These are phyloP conservation scores for Drosophila tristis DNA, from an alignment of 1,140 invertebrate genomes.

Conservation along the genomic window DNA sequence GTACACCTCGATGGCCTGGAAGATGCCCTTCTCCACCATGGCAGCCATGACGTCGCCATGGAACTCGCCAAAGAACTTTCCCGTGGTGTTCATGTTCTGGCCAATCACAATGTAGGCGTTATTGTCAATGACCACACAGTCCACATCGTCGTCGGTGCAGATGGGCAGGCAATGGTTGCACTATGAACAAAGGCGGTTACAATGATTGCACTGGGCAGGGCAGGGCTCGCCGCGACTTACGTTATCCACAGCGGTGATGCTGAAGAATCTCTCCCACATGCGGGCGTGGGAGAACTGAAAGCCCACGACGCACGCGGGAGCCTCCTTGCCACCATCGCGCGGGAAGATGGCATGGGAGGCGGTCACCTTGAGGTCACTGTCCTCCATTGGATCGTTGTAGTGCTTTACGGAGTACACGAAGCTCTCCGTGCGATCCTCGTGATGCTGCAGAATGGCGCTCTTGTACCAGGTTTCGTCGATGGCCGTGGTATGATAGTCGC, in stretches of 20 bases:
- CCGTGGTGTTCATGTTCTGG: constrained; percentile 88
- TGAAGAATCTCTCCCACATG: constrained; percentile 88
- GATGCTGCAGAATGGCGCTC: constrained; percentile 93
- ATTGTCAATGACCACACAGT: constrained; percentile 94
- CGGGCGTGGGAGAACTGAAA: constrained; percentile 90
- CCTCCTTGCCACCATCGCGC: constrained; percentile 89
- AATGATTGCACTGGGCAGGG: background rate
- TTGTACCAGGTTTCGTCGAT: constrained; percentile 97
- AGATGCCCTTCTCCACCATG: constrained; percentile 90
- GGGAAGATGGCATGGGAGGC: constrained; percentile 94
- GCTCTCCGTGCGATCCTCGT: constrained; percentile 88
- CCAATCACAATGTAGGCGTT: constrained; percentile 95
- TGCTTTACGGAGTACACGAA: constrained; percentile 93
- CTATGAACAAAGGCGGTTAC: constrained; percentile 51
- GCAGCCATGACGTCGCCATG: constrained; percentile 92
- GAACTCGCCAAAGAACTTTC: constrained; percentile 93
- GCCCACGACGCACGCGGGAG: constrained; percentile 94
- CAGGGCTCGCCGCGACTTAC: constrained; percentile 45
- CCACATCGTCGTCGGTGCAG: constrained; percentile 86
- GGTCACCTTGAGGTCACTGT: constrained; percentile 88
- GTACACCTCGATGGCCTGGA: constrained; percentile 90
- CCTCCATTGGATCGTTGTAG: constrained; percentile 86
- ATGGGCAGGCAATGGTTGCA: constrained; percentile 85
- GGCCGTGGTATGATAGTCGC: constrained; percentile 90
- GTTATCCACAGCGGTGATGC: constrained; percentile 87